Base-by-base conservation (phyloP, 2,113 vertebrate genomes). In the Onychostruthus taczanowskii region DNA sequence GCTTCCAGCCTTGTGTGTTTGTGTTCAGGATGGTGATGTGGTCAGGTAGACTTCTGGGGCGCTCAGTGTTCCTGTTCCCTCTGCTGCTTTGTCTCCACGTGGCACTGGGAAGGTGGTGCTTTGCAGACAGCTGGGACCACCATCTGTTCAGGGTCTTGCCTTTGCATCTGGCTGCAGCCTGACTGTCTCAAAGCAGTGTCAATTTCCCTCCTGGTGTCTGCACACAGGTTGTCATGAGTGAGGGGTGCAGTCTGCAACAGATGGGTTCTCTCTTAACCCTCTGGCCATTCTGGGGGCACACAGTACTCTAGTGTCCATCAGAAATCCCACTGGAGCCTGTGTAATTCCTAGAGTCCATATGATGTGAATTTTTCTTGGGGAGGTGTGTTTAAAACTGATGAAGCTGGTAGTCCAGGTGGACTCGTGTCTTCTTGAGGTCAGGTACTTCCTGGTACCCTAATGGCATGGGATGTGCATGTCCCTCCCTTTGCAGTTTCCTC, bases 141-240 rank as follows among this genome's bases (percentile, higher is more conserved):
- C 94, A 75, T 92, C 94, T 96, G 96, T 55, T 67, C 39, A 4
- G 68, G 39, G 46, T 75, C 78, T 68, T 87, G 63, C 47, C 27
- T 24, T 69, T 78, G 81, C 76, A n/a, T 87, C 92, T 77, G 59
- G 16, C 43, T 70, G 39, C 76, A 84, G 47, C 83, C 59, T 30
- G 28, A 13, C 27, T 23, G 33, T 76, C 82, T 80, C 4, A 2
- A 4, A 80, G 79, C 75, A 50, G 90, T 59, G 69, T 96, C 77
- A 61, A 39, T 30, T 91, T 95, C 56, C 81, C 56, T 83, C 7
- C n/a, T 0, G 2, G 13, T 53, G 43, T 69, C 90, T 80, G 37
- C 37, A 7, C n/a, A 33, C 47, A 37, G 58, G 44, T 20, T 35
- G 33, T 23, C 2, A 0, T 9, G 58, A 56, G 15, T 66, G 75